Evolutionary conservation across 2,888 invertebrate genomes (phyloP).

Genomic region (Nemotelus nigrinus): DNA sequence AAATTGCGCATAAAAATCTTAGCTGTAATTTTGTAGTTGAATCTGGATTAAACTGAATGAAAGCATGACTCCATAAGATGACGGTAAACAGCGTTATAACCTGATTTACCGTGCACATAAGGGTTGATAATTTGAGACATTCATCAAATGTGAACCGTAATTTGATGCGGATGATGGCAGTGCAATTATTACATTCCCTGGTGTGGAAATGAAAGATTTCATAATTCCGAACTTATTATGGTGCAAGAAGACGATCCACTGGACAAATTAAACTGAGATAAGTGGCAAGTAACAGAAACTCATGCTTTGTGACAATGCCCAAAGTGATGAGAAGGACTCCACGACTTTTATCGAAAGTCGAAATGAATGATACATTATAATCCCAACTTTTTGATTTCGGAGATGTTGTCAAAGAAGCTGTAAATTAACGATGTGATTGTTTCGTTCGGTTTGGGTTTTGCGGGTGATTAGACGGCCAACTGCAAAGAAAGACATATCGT

Average conservation of each 20-base stretch:
- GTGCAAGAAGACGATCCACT: no score
- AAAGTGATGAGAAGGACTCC: slow-evolving; percentile 9
- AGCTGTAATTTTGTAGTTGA: no score
- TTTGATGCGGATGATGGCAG: slow-evolving; percentile 33
- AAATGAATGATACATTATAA: neutral
- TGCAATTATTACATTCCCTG: slow-evolving; percentile 18
- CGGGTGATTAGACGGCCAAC: neutral
- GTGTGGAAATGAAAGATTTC: neutral
- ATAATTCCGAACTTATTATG: slow-evolving; percentile 3
- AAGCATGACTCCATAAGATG: neutral
- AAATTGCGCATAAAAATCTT: no score
- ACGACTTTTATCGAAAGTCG: slow-evolving; percentile 18
- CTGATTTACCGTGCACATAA: neutral
- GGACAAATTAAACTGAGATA: slow-evolving; percentile 31
- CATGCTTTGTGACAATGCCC: neutral
- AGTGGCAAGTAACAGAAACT: slow-evolving; percentile 2
- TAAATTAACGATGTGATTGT: slow-evolving; percentile 30
- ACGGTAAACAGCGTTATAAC: no score
- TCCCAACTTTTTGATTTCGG: neutral
- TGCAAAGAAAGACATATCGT: no score
- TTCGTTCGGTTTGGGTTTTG: slow-evolving; percentile 5
- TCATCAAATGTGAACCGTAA: slow-evolving; percentile 34
- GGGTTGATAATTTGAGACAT: slow-evolving; percentile 26
- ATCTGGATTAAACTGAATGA: no score
- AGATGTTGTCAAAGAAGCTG: neutral